Evolutionary conservation across 2,797 vertebrate genomes (phyloP), one percentile per base, ranked within the genome.

Genomic region (Lerista edwardsae): DNA sequence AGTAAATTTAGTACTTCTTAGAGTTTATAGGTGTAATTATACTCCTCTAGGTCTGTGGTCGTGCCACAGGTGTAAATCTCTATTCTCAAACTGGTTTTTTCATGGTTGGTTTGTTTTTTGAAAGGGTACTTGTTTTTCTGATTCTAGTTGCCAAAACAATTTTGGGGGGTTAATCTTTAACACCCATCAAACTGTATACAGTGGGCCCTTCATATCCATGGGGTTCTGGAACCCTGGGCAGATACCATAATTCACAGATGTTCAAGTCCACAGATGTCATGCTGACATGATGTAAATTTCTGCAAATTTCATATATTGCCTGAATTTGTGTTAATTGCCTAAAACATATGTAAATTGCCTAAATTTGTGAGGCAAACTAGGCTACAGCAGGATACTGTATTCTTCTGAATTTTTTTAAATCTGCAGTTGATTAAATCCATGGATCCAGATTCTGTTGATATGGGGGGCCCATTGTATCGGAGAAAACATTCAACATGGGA

Each of bases 11-110:
- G n/a, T 82, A 9, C 64, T 57, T 88, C 7, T 51, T 14, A 29
- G 85, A 87, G 85, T 67, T 57, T 36, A 67, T 41, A 29, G 6
- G 4, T 41, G 51, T 55, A 55, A 15, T 55, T 55, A 78, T 82
- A 84, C 5, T 89, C 80, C 89, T 89, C 80, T 85, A 84, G 65
- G 87, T 82, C 17, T 87, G 17, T 71, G 89, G 11, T 77, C 80
- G 82, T 75, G 19, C 65, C 84, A 67, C 27, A 25, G 31, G 29
- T 86, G 3, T 76, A 61, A 74, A 2, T 79, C 17, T 55, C 88
- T 34, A n/a, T 87, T 86, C 34, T 65, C 23, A 51, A 85, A 41
- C 2, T 82, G 41, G 25, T 25, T 80, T 72, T 0, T 86, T 55
- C 25, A 8, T 9, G 44, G 7, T 77, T 79, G 34, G 83, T 74